A percentile compares a stretch with the other conserved stretches of the same genome.
These are phyloP conservation scores for Clupea harengus DNA, from an alignment of 2,113 vertebrate species.

Conservation along the genomic window DNA sequence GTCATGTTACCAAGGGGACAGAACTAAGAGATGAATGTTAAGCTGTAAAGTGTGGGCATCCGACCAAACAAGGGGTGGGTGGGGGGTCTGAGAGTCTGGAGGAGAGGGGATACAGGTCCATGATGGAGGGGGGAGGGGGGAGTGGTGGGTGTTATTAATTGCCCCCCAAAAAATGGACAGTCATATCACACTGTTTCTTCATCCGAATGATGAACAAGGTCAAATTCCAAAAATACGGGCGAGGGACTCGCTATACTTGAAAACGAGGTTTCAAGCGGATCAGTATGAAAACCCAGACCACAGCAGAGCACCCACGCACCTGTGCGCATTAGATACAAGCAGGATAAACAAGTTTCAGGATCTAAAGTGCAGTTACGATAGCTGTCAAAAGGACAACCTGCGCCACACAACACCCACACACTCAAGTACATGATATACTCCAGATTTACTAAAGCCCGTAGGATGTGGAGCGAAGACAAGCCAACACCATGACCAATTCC, in stretches of 20 bases:
- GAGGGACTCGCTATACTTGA: not conserved
- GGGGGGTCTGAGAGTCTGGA: not conserved
- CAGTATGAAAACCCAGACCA: not conserved
- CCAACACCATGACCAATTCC: not conserved
- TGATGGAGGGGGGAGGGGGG: not conserved
- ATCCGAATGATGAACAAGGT: not conserved
- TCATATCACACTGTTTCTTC: not conserved
- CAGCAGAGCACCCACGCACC: not conserved
- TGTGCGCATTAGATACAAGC: not conserved
- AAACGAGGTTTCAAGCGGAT: not conserved
- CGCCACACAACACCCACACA: constrained; percentile 3
- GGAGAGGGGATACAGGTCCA: not conserved
- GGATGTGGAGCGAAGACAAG: not conserved
- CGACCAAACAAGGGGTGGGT: not conserved
- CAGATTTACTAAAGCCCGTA: constrained; percentile 6
- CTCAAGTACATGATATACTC: not conserved
- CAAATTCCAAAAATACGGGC: not conserved
- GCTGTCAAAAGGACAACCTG: not conserved
- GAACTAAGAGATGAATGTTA: not conserved
- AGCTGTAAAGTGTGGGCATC: not conserved
- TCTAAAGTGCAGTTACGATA: not conserved
- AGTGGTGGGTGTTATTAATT: not conserved
- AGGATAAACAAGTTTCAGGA: not conserved
- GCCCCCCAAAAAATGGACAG: not conserved
- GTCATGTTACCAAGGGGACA: not conserved